Percentiles rank a stretch among this genome's conserved stretches.
Evolutionary conservation across 2,797 vertebrate genomes (phyloP).

Genomic region (Acanthis flammea): DNA sequence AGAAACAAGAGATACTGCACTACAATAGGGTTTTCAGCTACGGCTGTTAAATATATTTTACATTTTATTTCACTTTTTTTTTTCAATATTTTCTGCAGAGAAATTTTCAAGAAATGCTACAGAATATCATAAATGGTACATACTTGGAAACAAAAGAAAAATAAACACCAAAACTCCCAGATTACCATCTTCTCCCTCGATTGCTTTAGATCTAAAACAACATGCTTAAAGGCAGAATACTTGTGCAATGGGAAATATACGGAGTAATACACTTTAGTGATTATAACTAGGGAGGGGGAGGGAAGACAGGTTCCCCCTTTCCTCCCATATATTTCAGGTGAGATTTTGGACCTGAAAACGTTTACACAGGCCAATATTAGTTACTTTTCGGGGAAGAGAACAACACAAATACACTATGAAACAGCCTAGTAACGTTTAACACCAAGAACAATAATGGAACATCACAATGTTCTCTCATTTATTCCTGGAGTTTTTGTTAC

Average conservation of each 20-base stretch:
- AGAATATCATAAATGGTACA: accelerated
- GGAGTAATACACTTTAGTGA: not conserved
- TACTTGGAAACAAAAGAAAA: not conserved
- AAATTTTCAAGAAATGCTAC: not conserved
- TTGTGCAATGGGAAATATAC: not conserved
- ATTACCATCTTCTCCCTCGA: not conserved
- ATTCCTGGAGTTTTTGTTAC: not conserved
- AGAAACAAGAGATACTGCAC: not conserved
- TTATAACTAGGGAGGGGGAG: accelerated
- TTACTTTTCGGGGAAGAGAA: not conserved
- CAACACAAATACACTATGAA: not conserved
- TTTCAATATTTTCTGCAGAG: not conserved
- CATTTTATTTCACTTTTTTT: not conserved
- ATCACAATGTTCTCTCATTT: not conserved
- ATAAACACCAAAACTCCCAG: not conserved
- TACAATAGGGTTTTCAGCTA: not conserved
- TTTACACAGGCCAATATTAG: not conserved
- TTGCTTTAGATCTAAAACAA: not conserved
- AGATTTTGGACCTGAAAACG: not conserved
- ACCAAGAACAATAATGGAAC: not conserved
- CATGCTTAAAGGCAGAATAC: not conserved
- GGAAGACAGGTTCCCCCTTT: not conserved
- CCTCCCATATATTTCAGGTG: not conserved
- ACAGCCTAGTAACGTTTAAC: not conserved
- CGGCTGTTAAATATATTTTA: not conserved